phyloP scores from a whole-genome alignment of 2,797 vertebrate genomes.

The Sebastes melanostomus region DNA sequence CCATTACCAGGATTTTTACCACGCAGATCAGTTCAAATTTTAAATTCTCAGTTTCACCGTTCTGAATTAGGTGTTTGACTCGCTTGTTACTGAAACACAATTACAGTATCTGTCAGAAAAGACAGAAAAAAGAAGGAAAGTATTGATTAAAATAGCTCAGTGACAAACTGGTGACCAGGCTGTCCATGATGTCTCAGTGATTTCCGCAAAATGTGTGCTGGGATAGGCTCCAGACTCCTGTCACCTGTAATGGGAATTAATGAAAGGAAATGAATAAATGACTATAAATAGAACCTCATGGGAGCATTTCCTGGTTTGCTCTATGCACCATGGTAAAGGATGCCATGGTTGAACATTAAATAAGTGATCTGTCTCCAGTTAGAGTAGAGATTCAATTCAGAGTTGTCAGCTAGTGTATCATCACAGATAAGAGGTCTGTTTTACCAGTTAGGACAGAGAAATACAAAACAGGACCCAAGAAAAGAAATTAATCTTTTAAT shows the following conservation, averaged over 20 bases:
- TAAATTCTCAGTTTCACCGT: not conserved
- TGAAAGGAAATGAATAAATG: conserved; percentile 25
- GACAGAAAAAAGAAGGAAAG: not conserved
- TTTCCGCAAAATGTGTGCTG: not conserved
- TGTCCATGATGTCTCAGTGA: not conserved
- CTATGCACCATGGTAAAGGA: conserved; percentile 5
- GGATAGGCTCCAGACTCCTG: not conserved
- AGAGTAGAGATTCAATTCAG: conserved; percentile 17
- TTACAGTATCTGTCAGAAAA: not conserved
- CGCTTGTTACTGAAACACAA: not conserved
- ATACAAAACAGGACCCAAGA: not conserved
- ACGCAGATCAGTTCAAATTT: too few species aligned
- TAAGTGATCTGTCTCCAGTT: conserved; percentile 21
- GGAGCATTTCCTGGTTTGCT: conserved; percentile 39
- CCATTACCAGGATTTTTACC: not conserved
- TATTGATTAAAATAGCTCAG: not conserved
- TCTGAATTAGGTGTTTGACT: not conserved
- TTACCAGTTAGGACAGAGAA: not conserved
- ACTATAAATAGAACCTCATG: conserved; percentile 32
- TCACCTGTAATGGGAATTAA: conserved; percentile 2
- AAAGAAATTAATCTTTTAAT: not conserved
- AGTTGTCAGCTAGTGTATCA: conserved; percentile 15
- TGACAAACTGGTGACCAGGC: not conserved
- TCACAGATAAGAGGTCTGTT: conserved; percentile 16
- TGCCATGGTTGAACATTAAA: conserved; percentile 18